A percentile compares a stretch with the other conserved stretches of the same genome.
phyloP scores from a whole-genome alignment of 2,113 vertebrate genomes.

The Deroptyus accipitrinus region DNA sequence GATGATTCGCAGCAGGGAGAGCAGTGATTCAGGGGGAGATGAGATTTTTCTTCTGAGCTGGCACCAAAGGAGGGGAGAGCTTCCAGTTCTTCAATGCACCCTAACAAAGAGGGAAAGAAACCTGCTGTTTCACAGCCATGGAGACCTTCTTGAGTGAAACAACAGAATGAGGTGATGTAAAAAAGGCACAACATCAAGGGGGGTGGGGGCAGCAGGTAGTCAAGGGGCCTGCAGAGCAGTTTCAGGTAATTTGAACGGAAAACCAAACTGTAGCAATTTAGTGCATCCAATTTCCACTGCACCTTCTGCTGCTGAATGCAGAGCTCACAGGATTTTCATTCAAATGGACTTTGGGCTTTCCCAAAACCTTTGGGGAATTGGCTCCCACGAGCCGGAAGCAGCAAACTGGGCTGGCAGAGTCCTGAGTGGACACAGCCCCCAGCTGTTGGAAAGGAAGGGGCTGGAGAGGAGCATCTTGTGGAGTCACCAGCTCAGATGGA shows the following conservation, averaged over 20 bases:
- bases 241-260: neutral
- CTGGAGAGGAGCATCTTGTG: neutral
- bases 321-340: neutral
- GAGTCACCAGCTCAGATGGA: rapidly evolving
- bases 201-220: neutral
- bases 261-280: neutral
- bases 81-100: neutral
- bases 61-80: neutral
- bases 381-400: neutral
- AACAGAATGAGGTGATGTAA: neutral
- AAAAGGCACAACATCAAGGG: neutral
- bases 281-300: neutral
- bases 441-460: neutral
- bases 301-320: neutral
- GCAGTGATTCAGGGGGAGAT: neutral
- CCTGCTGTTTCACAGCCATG: neutral
- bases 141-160: neutral
- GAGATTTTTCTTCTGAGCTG: neutral
- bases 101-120: neutral
- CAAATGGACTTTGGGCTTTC: neutral
- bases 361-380: neutral
- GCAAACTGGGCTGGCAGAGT: neutral
- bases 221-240: neutral
- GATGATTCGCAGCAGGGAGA: neutral
- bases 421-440: rapidly evolving